Percentiles rank a stretch among this genome's conserved stretches.
Evolutionary conservation across 2,888 invertebrate genomes (phyloP).

Genomic region (Phasia obesa): DNA sequence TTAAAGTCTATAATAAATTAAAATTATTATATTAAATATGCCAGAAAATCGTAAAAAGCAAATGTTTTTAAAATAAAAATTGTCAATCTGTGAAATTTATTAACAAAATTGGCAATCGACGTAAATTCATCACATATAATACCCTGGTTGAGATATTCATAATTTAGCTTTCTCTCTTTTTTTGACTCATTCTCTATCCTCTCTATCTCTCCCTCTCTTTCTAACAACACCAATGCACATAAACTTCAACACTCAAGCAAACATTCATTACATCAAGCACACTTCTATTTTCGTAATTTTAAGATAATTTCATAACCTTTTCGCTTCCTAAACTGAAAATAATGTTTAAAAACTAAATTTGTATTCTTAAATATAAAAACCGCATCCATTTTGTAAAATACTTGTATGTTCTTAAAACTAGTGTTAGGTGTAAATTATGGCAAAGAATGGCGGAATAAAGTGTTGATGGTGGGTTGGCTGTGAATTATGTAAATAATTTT

Average conservation of each 20-base stretch:
- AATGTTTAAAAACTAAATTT: slow-evolving; percentile 6
- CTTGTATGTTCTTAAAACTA: slow-evolving; percentile 37
- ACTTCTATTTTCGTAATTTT: not conserved
- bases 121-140: no score
- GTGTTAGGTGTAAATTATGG: slow-evolving; percentile 37
- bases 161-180: not conserved
- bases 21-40: no score
- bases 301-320: slow-evolving; percentile 30
- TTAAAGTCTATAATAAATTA: no score
- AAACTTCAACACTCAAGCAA: slow-evolving; percentile 11
- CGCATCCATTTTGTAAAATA: slow-evolving; percentile 70
- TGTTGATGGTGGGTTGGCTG: slow-evolving; percentile 16
- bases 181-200: not conserved
- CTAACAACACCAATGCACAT: not conserved
- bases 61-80: no score
- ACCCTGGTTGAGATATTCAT: no score
- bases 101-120: no score
- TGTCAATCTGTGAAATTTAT: no score
- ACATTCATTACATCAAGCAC: not conserved
- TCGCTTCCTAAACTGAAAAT: slow-evolving; percentile 25
- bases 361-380: slow-evolving; percentile 64
- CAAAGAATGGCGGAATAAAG: slow-evolving; percentile 25
- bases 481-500: not conserved
- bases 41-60: no score
- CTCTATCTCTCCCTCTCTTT: not conserved